phyloP scores from a whole-genome alignment of 1,140 invertebrate genomes.

The Orchesella cincta region DNA sequence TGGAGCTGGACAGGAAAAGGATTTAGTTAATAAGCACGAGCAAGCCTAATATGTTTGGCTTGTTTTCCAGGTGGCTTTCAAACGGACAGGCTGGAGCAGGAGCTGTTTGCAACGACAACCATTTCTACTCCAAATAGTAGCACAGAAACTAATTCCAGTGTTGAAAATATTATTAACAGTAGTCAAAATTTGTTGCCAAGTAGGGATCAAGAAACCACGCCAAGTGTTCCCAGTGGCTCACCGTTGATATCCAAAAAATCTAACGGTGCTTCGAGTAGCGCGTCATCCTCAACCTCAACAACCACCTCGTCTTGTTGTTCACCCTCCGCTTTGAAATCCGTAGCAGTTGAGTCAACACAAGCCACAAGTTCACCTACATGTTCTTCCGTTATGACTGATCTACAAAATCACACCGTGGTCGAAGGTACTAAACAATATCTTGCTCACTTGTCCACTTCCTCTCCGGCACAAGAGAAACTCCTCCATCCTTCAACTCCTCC shows the following conservation, averaged over 20 bases:
- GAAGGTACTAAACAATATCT: slow-evolving; percentile 22
- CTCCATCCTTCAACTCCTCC: too few relatives aligned
- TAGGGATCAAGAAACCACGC: slow-evolving; percentile 25
- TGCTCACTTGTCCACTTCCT: too few relatives aligned
- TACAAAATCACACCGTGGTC: neutral
- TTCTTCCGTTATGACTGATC: neutral
- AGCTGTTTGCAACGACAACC: slow-evolving; percentile 23
- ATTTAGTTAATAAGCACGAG: neutral
- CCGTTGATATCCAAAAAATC: neutral
- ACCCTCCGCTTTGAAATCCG: too few relatives aligned
- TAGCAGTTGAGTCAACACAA: neutral
- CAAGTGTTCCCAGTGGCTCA: neutral
- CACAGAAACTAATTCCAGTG: neutral
- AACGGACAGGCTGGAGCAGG: slow-evolving; percentile 34
- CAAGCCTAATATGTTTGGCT: slow-evolving; percentile 17
- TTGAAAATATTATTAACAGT: neutral
- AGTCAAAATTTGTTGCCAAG: neutral
- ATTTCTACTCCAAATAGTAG: neutral
- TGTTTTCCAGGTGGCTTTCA: slow-evolving; percentile 50
- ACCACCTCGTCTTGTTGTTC: too few relatives aligned
- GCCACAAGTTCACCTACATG: neutral
- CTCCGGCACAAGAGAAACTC: too few relatives aligned
- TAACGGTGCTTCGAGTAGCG: neutral
- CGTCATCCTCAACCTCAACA: too few relatives aligned
- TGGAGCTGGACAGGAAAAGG: too few relatives aligned